A percentile compares a stretch with the other conserved stretches of the same genome.
Conservation (phyloP, 2,113 vertebrate species). For the Microtus ochrogaster region DNA sequence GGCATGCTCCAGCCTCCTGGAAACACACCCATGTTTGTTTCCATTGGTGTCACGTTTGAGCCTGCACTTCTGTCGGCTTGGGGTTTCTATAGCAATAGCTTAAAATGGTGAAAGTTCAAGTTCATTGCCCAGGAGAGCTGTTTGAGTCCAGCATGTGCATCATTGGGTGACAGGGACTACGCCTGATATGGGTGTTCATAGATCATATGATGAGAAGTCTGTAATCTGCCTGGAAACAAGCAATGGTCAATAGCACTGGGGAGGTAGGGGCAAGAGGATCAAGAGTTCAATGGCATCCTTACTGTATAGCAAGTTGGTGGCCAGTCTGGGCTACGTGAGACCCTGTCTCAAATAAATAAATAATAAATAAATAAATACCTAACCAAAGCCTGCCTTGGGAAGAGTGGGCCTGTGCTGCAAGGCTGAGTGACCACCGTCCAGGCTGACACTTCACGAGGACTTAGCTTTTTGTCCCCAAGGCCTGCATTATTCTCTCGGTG, state of each 20-base stretch:
- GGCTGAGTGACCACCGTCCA: too few relatives aligned
- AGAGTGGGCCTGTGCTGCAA: neutral
- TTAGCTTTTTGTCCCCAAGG: neutral
- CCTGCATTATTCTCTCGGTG: neutral
- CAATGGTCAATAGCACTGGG: neutral
- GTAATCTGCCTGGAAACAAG: neutral
- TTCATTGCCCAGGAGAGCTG: neutral
- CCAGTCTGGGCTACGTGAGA: neutral
- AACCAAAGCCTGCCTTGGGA: neutral
- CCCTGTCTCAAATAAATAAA: too few relatives aligned
- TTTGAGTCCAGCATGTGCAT: neutral
- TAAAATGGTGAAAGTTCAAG: neutral
- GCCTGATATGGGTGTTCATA: neutral
- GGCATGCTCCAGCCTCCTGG: neutral
- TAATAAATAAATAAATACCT: too few relatives aligned
- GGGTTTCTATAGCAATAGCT: neutral
- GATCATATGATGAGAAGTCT: neutral
- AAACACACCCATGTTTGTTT: neutral
- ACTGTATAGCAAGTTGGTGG: neutral
- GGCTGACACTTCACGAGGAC: neutral
- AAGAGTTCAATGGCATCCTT: neutral
- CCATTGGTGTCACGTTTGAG: neutral
- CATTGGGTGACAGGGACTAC: neutral
- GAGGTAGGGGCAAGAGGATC: neutral
- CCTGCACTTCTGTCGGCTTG: neutral